Percentiles rank a stretch among this genome's conserved stretches.
Conservation (phyloP, 1,140 invertebrate genomes). For the Drosophila arawakana region DNA sequence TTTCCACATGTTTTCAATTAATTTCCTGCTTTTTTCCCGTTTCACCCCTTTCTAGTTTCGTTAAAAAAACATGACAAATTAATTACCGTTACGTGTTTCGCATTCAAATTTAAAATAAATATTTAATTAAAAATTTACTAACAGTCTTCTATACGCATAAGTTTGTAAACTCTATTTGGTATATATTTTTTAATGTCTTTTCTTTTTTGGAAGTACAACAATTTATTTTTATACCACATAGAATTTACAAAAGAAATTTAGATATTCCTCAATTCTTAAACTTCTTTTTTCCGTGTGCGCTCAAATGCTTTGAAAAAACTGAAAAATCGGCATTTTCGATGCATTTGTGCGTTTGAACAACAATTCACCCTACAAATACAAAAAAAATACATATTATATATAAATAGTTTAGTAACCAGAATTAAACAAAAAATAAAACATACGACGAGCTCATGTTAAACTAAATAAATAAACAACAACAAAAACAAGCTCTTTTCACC, state of each 20-base stretch:
- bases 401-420: conserved; percentile 59
- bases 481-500: conserved; percentile 40
- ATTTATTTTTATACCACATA: conserved; percentile 53
- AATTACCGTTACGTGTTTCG: conserved; percentile 43
- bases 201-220: not conserved
- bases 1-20: conserved; percentile 37
- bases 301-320: conserved; percentile 65
- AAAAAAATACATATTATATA: conserved; percentile 40
- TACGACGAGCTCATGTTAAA: conserved; percentile 47
- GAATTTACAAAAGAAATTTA: conserved; percentile 53
- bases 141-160: conserved; percentile 25
- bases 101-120: conserved; percentile 17
- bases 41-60: not conserved
- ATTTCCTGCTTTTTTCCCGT: conserved; percentile 10
- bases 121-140: not conserved
- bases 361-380: conserved; percentile 18
- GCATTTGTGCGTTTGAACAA: conserved; percentile 40
- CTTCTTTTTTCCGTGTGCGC: conserved; percentile 37
- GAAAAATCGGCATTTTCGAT: conserved; percentile 61
- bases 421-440: conserved; percentile 33
- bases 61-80: conserved; percentile 32
- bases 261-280: not conserved
- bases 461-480: conserved; percentile 34
- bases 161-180: conserved; percentile 69
- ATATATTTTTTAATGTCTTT: conserved; percentile 29